These are phyloP conservation scores for Aelia acuminata DNA, from an alignment of 2,888 invertebrate genomes.

Conservation along the genomic window DNA sequence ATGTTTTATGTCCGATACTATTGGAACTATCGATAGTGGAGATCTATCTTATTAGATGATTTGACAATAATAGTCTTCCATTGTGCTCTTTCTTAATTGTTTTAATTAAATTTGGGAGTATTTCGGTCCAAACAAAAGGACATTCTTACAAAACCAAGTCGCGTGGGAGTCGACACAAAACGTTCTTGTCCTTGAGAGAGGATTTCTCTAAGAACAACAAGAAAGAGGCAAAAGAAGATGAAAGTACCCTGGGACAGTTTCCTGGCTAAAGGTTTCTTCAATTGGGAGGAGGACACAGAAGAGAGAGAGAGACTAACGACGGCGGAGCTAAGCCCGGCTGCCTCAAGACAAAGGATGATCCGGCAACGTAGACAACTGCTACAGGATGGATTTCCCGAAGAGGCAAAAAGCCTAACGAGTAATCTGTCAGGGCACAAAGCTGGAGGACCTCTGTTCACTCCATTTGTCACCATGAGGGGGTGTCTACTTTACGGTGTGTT, in stretches of 20 bases:
- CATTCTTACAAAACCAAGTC: background rate
- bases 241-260: constrained; percentile 1
- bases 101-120: background rate
- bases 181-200: background rate
- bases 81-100: background rate
- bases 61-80: too few species aligned
- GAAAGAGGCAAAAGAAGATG: background rate
- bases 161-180: background rate
- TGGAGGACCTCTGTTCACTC: background rate
- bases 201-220: constrained; percentile 14
- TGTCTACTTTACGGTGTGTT: background rate
- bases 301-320: constrained; percentile 27
- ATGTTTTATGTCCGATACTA: too few species aligned
- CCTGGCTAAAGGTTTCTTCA: constrained; percentile 13
- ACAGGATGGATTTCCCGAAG: constrained; percentile 26
- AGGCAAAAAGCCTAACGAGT: constrained; percentile 26
- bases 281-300: background rate
- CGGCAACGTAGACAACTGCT: constrained; percentile 20
- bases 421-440: constrained; percentile 33
- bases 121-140: background rate
- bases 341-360: constrained; percentile 8
- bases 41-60: too few species aligned
- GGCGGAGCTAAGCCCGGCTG: background rate
- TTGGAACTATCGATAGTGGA: too few species aligned
- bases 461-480: constrained; percentile 11